A percentile compares a stretch with the other conserved stretches of the same genome.
phyloP scores from a whole-genome alignment of 2,888 invertebrate genomes.

The Apotomis turbidana region DNA sequence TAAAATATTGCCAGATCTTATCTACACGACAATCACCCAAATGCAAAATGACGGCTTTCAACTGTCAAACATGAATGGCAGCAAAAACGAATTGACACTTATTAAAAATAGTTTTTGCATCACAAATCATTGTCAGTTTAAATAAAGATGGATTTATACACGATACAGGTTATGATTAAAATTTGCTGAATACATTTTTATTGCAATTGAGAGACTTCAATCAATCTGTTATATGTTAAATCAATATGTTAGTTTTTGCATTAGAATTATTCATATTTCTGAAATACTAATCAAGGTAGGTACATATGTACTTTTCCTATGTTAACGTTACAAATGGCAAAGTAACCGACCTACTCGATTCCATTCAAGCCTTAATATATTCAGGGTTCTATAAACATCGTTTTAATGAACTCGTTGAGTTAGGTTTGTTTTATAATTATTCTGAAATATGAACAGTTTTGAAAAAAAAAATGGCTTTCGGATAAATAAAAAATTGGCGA shows the following conservation, averaged over 20 bases:
- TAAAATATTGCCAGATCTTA: neutral
- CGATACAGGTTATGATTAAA: conserved; percentile 3
- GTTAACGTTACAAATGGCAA: too few relatives aligned
- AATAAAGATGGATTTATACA: conserved; percentile 25
- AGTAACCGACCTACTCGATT: too few relatives aligned
- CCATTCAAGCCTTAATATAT: too few relatives aligned
- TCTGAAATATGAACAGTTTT: too few relatives aligned
- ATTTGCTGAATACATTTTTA: neutral
- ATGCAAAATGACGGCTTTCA: conserved; percentile 35
- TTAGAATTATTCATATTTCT: neutral
- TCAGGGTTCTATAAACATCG: too few relatives aligned
- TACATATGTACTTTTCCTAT: too few relatives aligned
- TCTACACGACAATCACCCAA: conserved; percentile 10
- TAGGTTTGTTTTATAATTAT: too few relatives aligned
- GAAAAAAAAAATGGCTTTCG: too few relatives aligned
- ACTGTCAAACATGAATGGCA: conserved; percentile 46
- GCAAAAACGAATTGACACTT: conserved; percentile 44
- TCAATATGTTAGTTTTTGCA: neutral
- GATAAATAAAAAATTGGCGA: too few relatives aligned
- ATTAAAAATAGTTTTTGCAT: conserved; percentile 22
- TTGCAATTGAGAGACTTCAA: conserved; percentile 8
- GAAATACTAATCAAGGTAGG: too few relatives aligned
- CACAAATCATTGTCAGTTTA: conserved; percentile 26
- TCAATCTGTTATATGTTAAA: neutral
- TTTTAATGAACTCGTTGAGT: too few relatives aligned